These are phyloP conservation scores for Apteryx owenii DNA, from an alignment of 2,113 vertebrate genomes.

Conservation along the genomic window DNA sequence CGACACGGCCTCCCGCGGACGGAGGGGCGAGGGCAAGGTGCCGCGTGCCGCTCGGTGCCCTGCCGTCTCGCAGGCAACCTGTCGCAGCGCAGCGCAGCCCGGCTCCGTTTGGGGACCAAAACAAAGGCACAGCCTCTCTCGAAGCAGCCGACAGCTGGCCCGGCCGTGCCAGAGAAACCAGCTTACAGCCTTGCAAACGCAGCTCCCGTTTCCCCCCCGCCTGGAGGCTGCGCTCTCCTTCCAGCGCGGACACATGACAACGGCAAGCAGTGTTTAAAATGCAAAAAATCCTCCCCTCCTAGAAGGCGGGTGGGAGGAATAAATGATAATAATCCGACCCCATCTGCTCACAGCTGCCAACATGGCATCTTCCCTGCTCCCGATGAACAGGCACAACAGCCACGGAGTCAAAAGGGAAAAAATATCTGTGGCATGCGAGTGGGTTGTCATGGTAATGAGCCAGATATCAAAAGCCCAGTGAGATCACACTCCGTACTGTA, in stretches of 20 bases:
- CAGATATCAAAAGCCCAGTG: fast-evolving
- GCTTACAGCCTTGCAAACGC: background rate
- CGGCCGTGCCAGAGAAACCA: background rate
- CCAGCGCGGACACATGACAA: background rate
- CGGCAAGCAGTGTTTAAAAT: background rate
- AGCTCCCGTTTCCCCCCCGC: background rate
- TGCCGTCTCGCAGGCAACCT: background rate
- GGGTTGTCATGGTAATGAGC: background rate
- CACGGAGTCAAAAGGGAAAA: background rate
- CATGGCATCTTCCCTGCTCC: background rate
- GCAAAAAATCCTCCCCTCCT: background rate
- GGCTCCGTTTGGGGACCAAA: background rate
- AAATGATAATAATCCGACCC: background rate
- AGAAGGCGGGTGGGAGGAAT: background rate
- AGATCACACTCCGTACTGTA: fast-evolving
- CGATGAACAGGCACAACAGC: fast-evolving
- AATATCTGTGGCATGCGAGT: background rate
- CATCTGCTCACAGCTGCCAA: slow-evolving; percentile 56
- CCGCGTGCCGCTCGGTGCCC: too few species aligned
- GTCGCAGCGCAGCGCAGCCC: background rate
- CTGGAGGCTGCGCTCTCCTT: background rate
- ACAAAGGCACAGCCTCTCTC: background rate
- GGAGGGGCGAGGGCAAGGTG: background rate
- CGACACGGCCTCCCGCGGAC: too few species aligned
- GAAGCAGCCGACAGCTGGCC: background rate